Evolutionary conservation across 2,797 vertebrate species (phyloP).

Genomic region (Hydrophis major): DNA sequence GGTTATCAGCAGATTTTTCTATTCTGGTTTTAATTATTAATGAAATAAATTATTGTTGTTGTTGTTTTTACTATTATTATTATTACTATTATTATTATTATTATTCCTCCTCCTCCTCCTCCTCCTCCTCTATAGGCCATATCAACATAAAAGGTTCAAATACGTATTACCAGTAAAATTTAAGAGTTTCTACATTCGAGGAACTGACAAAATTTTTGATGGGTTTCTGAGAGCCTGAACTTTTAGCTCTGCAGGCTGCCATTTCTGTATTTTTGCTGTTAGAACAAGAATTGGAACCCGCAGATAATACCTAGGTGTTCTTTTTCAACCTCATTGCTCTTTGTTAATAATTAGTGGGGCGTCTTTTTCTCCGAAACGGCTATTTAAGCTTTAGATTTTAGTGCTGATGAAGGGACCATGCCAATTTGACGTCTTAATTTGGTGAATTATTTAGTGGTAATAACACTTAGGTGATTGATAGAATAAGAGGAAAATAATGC

Average conservation of each 20-base stretch:
- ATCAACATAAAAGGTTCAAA: not conserved
- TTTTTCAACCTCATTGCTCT: slow-evolving; percentile 10
- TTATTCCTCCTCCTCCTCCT: too few relatives aligned
- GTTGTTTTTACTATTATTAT: too few relatives aligned
- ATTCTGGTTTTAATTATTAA: too few relatives aligned
- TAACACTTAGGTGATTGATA: slow-evolving; percentile 60
- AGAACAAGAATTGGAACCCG: not conserved
- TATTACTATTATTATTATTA: too few relatives aligned
- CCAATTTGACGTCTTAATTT: slow-evolving; percentile 59
- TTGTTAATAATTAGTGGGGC: slow-evolving; percentile 38
- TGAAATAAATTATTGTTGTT: too few relatives aligned
- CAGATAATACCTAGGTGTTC: not conserved
- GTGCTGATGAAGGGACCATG: slow-evolving; percentile 54
- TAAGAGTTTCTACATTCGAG: not conserved
- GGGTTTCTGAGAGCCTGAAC: not conserved
- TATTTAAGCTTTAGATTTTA: slow-evolving; percentile 25
- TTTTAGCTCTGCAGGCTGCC: not conserved
- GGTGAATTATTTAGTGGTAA: slow-evolving; percentile 68
- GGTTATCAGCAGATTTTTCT: too few relatives aligned
- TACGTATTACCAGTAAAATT: not conserved
- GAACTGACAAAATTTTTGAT: not conserved
- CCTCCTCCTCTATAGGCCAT: too few relatives aligned
- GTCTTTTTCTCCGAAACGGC: slow-evolving; percentile 28
- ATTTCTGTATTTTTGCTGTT: not conserved
- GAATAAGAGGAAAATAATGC: slow-evolving; percentile 51